Conservation (phyloP, 2,888 invertebrate species). For the Caradrina kadenii region DNA sequence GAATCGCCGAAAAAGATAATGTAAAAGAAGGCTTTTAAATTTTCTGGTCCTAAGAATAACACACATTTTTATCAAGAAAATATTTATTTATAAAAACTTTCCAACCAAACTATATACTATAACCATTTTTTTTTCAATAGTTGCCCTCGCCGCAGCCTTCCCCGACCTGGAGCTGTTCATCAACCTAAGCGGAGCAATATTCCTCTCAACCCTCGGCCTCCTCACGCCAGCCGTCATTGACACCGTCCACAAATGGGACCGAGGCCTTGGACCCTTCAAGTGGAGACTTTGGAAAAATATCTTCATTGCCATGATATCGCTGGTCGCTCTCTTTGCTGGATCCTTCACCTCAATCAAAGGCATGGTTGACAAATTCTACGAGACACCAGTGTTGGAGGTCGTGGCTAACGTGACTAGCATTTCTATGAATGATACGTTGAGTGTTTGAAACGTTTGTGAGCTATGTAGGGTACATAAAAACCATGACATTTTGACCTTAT, state of each 20-base stretch:
- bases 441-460: conserved; percentile 26
- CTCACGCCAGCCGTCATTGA: conserved; percentile 94
- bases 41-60: no score
- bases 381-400: conserved; percentile 39
- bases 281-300: conserved; percentile 94
- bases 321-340: conserved; percentile 83
- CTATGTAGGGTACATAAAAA: background rate
- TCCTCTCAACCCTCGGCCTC: conserved; percentile 93
- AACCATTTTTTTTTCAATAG: no score
- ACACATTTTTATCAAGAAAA: no score
- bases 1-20: no score
- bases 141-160: conserved; percentile 94
- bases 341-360: conserved; percentile 82
- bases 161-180: conserved; percentile 96
- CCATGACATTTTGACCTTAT: conserved; percentile 17
- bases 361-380: conserved; percentile 77
- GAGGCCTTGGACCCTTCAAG: conserved; percentile 91
- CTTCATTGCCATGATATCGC: conserved; percentile 79
- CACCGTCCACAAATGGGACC: conserved; percentile 92
- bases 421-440: conserved; percentile 53
- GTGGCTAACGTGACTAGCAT: conserved; percentile 53
- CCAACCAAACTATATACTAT: no score
- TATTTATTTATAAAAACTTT: background rate
- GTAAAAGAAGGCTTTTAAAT: no score
- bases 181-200: conserved; percentile 95